A percentile compares a stretch with the other conserved stretches of the same genome.
These are phyloP conservation scores for Steinernema feltiae DNA, from an alignment of 1,140 invertebrate genomes.

Conservation along the genomic window DNA sequence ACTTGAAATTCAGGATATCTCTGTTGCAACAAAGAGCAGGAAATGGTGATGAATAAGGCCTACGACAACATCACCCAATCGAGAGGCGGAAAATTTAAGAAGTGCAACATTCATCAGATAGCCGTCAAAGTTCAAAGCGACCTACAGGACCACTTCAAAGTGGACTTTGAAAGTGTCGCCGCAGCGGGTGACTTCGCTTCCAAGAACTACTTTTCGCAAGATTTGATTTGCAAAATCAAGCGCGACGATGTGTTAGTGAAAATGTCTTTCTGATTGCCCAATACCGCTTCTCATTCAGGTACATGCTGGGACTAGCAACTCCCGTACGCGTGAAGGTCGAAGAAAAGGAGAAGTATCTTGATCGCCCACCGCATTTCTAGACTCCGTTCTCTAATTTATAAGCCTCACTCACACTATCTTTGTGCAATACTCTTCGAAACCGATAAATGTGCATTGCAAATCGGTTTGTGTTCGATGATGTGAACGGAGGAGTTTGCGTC, in stretches of 20 bases:
- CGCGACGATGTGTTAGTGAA: slow-evolving; percentile 1
- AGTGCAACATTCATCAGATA: slow-evolving; percentile 5
- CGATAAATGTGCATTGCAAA: too few species aligned
- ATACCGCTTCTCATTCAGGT: not conserved
- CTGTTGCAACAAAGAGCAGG: slow-evolving; percentile 3
- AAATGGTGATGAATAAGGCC: slow-evolving; percentile 4
- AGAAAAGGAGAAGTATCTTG: not conserved
- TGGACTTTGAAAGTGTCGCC: not conserved
- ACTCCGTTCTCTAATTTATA: not conserved
- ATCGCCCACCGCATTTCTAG: not conserved
- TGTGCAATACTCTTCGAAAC: too few species aligned
- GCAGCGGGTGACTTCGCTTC: not conserved
- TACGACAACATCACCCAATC: slow-evolving; percentile 2
- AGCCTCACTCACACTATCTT: too few species aligned
- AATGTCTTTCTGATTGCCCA: too few species aligned
- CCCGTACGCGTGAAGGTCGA: not conserved
- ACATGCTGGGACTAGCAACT: not conserved
- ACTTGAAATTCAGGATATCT: not conserved
- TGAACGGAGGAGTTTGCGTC: too few species aligned
- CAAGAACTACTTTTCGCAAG: not conserved
- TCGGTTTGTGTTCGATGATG: too few species aligned
- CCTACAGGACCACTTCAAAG: not conserved
- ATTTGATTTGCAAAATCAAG: slow-evolving; percentile 2
- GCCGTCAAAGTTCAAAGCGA: not conserved
- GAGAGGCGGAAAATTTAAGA: not conserved